Evolutionary conservation across 2,113 vertebrate genomes (phyloP).

Genomic region (Nansenia antarctica): DNA sequence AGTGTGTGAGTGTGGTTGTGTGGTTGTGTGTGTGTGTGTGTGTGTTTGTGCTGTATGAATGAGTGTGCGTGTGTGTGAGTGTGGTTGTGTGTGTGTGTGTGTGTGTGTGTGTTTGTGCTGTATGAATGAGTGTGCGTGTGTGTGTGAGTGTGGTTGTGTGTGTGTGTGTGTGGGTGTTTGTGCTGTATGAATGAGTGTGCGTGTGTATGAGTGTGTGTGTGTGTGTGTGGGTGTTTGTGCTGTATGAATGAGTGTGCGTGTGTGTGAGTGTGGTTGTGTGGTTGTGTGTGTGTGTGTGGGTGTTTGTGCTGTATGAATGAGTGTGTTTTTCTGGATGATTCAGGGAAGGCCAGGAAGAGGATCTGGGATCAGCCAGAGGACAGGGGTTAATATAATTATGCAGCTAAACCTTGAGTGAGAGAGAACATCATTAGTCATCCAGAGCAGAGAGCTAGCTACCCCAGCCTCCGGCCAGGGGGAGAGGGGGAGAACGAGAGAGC

Average conservation of each 20-base stretch:
- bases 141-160: slow-evolving; percentile 4
- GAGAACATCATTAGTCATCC: slow-evolving; percentile 73
- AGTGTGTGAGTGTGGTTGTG: slow-evolving; percentile 2
- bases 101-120: slow-evolving; percentile 1
- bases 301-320: too few relatives aligned
- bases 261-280: slow-evolving; percentile 2
- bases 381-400: slow-evolving; percentile 78
- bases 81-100: neutral
- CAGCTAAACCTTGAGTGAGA: slow-evolving; percentile 70
- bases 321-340: slow-evolving; percentile 44
- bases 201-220: neutral
- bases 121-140: too few relatives aligned
- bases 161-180: neutral
- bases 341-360: slow-evolving; percentile 54
- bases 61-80: neutral
- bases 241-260: neutral
- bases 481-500: slow-evolving; percentile 9
- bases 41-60: slow-evolving; percentile 8
- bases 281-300: slow-evolving; percentile 7
- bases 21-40: neutral
- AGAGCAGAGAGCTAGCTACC: slow-evolving; percentile 37
- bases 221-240: slow-evolving; percentile 2
- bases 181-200: slow-evolving; percentile 1
- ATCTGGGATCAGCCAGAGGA: slow-evolving; percentile 68
- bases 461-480: slow-evolving; percentile 33